Conservation (phyloP, 2,888 invertebrate genomes). For the Ormyrus pomaceus region DNA sequence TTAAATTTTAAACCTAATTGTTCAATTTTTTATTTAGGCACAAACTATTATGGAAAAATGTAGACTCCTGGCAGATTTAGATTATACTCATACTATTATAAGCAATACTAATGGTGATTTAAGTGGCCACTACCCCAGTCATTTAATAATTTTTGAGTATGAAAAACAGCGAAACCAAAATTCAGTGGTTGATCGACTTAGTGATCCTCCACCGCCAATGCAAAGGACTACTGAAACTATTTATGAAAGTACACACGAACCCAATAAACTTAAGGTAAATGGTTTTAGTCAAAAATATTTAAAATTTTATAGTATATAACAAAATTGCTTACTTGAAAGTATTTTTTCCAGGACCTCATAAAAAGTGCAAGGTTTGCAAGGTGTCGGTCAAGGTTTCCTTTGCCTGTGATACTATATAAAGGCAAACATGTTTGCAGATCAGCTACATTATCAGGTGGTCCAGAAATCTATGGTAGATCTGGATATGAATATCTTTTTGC, state of each 20-base stretch:
- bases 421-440: slow-evolving; percentile 86
- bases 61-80: slow-evolving; percentile 81
- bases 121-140: slow-evolving; percentile 84
- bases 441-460: slow-evolving; percentile 84
- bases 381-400: slow-evolving; percentile 85
- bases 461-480: slow-evolving; percentile 85
- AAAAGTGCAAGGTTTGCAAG: slow-evolving; percentile 83
- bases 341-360: slow-evolving; percentile 77
- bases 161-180: slow-evolving; percentile 74
- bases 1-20: slow-evolving; percentile 10
- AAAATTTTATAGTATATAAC: slow-evolving; percentile 8
- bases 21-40: slow-evolving; percentile 74
- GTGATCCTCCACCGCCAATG: slow-evolving; percentile 68
- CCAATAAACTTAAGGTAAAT: slow-evolving; percentile 76
- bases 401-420: slow-evolving; percentile 86
- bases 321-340: not conserved
- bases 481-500: slow-evolving; percentile 80
- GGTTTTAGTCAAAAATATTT: not conserved
- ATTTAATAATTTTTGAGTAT: slow-evolving; percentile 81
- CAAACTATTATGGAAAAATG: slow-evolving; percentile 80
- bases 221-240: slow-evolving; percentile 76
- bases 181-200: slow-evolving; percentile 30
- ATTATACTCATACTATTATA: slow-evolving; percentile 82
- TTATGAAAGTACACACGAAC: slow-evolving; percentile 79
- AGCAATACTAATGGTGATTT: slow-evolving; percentile 82